Evolutionary conservation across 2,113 vertebrate genomes (phyloP).

Genomic region (Petaurus breviceps): DNA sequence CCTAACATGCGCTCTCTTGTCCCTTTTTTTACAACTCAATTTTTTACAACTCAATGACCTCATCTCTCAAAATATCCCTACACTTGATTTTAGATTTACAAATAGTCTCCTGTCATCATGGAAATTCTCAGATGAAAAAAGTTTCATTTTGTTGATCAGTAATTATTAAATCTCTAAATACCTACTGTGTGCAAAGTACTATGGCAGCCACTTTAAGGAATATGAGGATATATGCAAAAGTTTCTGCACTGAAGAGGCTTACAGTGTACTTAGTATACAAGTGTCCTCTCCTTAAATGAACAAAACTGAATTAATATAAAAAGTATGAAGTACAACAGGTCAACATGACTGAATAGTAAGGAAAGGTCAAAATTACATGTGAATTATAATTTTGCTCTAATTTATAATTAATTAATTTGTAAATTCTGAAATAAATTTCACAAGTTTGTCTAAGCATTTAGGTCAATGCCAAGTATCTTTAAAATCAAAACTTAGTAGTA

Average conservation of each 20-base stretch:
- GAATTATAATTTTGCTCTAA: conserved; percentile 8
- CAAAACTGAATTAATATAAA: neutral
- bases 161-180: neutral
- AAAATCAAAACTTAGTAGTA: neutral
- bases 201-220: neutral
- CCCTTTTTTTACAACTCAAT: neutral
- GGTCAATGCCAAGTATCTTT: conserved; percentile 4
- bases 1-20: neutral
- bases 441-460: neutral
- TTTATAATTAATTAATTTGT: too few species aligned
- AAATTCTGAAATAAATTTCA: conserved; percentile 18
- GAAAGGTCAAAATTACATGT: neutral
- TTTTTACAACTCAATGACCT: neutral
- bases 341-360: neutral
- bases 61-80: neutral
- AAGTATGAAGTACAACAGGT: neutral
- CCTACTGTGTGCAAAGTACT: conserved; percentile 24
- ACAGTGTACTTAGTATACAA: neutral
- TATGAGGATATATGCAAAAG: neutral
- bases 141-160: neutral
- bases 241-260: neutral
- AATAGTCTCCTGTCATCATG: neutral
- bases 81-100: neutral
- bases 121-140: neutral
- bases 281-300: neutral